Evolutionary conservation across 2,888 invertebrate species (phyloP), one percentile per base, ranked within the genome.

Genomic region (Hofmannophila pseudospretella): DNA sequence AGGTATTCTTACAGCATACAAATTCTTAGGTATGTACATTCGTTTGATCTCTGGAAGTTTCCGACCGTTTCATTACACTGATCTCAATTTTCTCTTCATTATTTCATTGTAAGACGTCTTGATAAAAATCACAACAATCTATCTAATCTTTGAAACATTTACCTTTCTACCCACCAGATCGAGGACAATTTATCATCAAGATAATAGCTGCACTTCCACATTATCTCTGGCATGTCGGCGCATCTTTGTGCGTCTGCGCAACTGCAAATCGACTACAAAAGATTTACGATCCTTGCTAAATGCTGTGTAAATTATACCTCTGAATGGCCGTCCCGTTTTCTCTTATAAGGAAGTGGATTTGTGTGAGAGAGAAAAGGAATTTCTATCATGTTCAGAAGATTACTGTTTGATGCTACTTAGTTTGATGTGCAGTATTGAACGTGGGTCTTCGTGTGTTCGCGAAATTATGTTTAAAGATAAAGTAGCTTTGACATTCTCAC

Each of bases 281-380:
- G 77, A 76, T 79, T 77, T 75, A 79, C 64, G 66, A 59, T 58
- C 56, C 43, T 55, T 52, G 58, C 66, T 76, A 72, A 77, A 69
- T 70, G 69, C 66, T 60, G 64, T 51, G 71, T 73, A 74, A 74
- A 68, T 74, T 67, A 68, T 64, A 49, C 50, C 44, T 43, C 42
- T 47, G 45, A 42, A 29, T 36, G 38, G n/a, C 54, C 45, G 42
- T 71, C 73, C 56, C 63, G 46, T 45, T 66, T 52, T 36, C 43
- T 46, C 54, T 25, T 31, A 9, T 31, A 9, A 32, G 32, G 23
- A 39, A 41, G 25, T 23, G 27, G 23, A 22, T 38, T 19, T 28
- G 39, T 8, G 35, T 20, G 49, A 64, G 41, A 44, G 50, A 44
- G 55, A 36, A 7, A 29, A 13, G 19, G 23, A 3, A 20, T 36